Base-by-base conservation (phyloP, 2,888 invertebrate species). In the Fragum sueziense region DNA sequence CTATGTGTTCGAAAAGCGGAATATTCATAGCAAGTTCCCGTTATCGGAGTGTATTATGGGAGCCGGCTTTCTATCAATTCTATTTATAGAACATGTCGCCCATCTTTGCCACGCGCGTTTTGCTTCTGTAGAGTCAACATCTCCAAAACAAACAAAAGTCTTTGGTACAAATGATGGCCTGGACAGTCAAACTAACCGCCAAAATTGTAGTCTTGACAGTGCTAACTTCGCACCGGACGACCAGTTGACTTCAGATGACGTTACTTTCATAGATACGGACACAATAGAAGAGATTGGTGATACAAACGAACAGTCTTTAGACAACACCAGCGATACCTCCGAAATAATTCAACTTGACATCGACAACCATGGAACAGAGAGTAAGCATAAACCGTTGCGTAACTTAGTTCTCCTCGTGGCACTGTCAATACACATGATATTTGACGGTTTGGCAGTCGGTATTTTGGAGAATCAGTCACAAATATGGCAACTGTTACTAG, bases 381-480 rank as follows among this genome's bases (percentile, higher is more conserved):
- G 25, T n/a, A 54, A 54, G 22, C 54, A 17, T n/a, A 54, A 9
- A 54, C n/a, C 54, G 22, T 41, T 85, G 20, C 89, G 94, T 9
- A 93, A 94, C 0, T 73, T 94, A 7, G 86, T 95, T 22, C 91
- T 95, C 9, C 89, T 95, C 1, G 81, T 93, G 17, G 94, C 95
- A 9, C 89, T 95, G 0, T 94, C 94, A 0, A 86, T 95, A 2
- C 95, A 95, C 87, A 94, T 95, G 11, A 87, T 94, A 9, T 95
- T 95, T 86, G 95, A 95, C 88, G 95, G 95, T 2, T 88, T 95
- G 59, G 94, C 94, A 7, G 89, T 95, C 72, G 95, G 95, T 0
- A 90, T 95, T 17, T 94, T 94, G 81, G 75, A 86, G 11, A 89
- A 90, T 31, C 72, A 80, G 2, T 47, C 70, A 2, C 79, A 81